phyloP scores from a whole-genome alignment of 1,140 invertebrate species.

The Pseudobourletiella spinata region DNA sequence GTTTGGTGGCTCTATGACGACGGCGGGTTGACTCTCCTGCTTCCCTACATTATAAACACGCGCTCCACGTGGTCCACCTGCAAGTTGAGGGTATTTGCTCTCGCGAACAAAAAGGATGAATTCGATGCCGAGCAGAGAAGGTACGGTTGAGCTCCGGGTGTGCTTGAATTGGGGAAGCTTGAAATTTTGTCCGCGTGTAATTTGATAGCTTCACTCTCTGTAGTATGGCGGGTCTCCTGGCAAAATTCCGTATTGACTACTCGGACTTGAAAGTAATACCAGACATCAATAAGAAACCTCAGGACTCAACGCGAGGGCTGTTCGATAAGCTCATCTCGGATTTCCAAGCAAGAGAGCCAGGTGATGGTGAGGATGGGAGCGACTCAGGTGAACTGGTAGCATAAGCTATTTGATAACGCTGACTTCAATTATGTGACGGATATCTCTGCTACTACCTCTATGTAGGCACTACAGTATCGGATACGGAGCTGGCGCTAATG shows the following conservation, averaged over 20 bases:
- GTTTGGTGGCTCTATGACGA: slow-evolving; percentile 92
- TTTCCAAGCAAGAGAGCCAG: slow-evolving; percentile 50
- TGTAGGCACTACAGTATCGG: slow-evolving; percentile 53
- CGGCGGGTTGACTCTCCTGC: slow-evolving; percentile 60
- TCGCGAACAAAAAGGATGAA: slow-evolving; percentile 86
- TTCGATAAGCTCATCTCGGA: slow-evolving; percentile 62
- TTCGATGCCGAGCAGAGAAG: slow-evolving; percentile 86
- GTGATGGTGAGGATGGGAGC: slow-evolving; percentile 46
- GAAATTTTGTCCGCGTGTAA: no score
- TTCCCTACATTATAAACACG: slow-evolving; percentile 85
- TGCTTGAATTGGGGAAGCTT: slow-evolving; percentile 38
- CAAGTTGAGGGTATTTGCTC: slow-evolving; percentile 83
- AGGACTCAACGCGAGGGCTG: slow-evolving; percentile 61
- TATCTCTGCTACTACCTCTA: slow-evolving; percentile 40
- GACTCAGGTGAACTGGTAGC: slow-evolving; percentile 14
- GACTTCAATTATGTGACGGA: not conserved
- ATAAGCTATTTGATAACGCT: slow-evolving; percentile 2
- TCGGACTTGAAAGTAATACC: slow-evolving; percentile 82
- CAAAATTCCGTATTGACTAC: slow-evolving; percentile 95
- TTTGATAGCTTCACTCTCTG: slow-evolving; percentile 35
- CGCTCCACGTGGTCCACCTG: slow-evolving; percentile 75
- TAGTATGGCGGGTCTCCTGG: slow-evolving; percentile 87
- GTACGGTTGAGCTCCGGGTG: no score
- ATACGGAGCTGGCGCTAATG: slow-evolving; percentile 70
- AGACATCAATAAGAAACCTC: slow-evolving; percentile 66